These are phyloP conservation scores for Apogon talboti DNA, from an alignment of 2,797 vertebrate genomes.

Conservation along the genomic window DNA sequence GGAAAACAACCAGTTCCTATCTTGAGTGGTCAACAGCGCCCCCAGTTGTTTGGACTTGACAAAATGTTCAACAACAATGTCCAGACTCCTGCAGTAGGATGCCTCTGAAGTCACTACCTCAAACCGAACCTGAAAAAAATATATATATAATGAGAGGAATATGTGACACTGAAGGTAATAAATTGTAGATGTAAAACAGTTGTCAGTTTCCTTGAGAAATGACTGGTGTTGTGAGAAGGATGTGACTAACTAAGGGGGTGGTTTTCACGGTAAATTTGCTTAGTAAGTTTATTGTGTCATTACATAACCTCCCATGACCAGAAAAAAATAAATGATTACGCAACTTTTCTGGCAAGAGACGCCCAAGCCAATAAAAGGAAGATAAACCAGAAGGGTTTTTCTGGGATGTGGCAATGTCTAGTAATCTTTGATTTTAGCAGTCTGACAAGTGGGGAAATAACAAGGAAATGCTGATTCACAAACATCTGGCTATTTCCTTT, in stretches of 20 bases:
- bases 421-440: neutral
- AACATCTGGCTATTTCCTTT: slow-evolving; percentile 12
- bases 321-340: slow-evolving; percentile 2
- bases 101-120: slow-evolving; percentile 96
- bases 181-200: neutral
- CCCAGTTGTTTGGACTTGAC: slow-evolving; percentile 88
- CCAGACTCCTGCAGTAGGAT: slow-evolving; percentile 93
- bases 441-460: slow-evolving; percentile 16
- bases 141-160: neutral
- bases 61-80: slow-evolving; percentile 95
- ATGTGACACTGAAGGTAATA: neutral
- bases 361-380: neutral
- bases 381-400: slow-evolving; percentile 3
- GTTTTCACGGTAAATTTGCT: slow-evolving; percentile 48
- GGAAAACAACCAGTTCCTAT: slow-evolving; percentile 97
- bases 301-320: neutral
- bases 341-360: neutral
- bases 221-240: neutral
- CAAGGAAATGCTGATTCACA: slow-evolving; percentile 20
- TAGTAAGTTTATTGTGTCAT: neutral
- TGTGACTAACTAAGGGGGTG: slow-evolving; percentile 20
- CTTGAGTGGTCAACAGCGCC: slow-evolving; percentile 86
- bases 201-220: neutral
- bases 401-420: slow-evolving; percentile 36
- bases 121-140: slow-evolving; percentile 89